Evolutionary conservation across 2,113 vertebrate species (phyloP).

Genomic region (Odobenus rosmarus): DNA sequence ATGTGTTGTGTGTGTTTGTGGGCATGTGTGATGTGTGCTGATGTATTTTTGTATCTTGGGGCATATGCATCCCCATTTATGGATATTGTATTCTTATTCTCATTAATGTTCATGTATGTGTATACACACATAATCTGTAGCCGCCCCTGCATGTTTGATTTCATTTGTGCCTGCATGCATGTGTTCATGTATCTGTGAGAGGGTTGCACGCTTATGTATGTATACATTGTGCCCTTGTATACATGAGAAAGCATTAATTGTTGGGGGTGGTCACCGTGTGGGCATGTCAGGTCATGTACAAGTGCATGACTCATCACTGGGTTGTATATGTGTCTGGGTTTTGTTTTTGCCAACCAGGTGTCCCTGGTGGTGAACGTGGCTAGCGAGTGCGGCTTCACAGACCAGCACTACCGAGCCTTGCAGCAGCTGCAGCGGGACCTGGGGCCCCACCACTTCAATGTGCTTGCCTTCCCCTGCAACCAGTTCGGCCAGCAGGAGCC

Average conservation of each 20-base stretch:
- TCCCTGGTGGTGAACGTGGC: conserved; percentile 97
- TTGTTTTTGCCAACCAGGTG: conserved; percentile 85
- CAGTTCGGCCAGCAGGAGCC: conserved; percentile 99
- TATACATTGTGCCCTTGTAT: not conserved
- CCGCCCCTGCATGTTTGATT: not conserved
- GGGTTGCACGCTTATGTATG: not conserved
- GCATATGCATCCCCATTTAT: not conserved
- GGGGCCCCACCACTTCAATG: conserved; percentile 95
- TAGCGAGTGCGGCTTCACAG: conserved; percentile 96
- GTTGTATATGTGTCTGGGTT: not conserved
- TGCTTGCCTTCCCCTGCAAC: conserved; percentile 98
- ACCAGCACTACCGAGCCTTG: conserved; percentile 93
- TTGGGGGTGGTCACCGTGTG: not conserved
- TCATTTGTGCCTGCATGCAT: not conserved
- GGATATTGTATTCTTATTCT: not conserved
- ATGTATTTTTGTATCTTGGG: not conserved
- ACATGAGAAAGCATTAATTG: not conserved
- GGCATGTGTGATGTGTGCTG: not conserved
- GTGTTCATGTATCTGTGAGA: not conserved
- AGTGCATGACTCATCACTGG: not conserved
- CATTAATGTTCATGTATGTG: not conserved
- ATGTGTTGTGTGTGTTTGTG: not conserved
- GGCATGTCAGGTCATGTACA: not conserved
- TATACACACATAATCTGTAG: not conserved
- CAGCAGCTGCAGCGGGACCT: conserved; percentile 95